phyloP scores from a whole-genome alignment of 1,140 invertebrate species.

The Brachionus angularis region DNA sequence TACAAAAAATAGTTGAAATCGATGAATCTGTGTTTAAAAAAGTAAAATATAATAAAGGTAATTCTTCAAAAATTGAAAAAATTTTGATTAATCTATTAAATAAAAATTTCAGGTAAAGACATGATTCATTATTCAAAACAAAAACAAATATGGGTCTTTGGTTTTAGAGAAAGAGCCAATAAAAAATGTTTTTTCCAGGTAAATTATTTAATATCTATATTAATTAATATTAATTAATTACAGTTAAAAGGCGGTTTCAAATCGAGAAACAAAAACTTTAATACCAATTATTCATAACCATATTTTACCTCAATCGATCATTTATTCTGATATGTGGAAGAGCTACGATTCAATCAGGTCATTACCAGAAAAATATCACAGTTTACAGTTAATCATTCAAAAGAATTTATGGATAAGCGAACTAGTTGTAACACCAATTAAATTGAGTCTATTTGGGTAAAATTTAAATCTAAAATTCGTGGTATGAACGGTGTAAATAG shows the following conservation, averaged over 20 bases:
- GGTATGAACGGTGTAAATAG: not conserved
- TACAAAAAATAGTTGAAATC: not conserved
- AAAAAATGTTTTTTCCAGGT: not conserved
- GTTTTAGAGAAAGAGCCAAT: not conserved
- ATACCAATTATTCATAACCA: not conserved
- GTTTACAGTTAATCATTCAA: not conserved
- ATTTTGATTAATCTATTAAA: too few relatives aligned
- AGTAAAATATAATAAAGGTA: not conserved
- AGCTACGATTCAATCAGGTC: not conserved
- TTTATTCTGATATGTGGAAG: not conserved
- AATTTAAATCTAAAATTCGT: not conserved
- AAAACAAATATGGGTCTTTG: not conserved
- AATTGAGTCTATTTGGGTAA: not conserved
- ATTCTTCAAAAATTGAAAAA: too few relatives aligned
- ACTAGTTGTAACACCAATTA: not conserved
- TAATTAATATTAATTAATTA: not conserved
- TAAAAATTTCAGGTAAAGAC: too few relatives aligned
- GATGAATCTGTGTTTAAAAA: not conserved
- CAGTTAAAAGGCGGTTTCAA: not conserved
- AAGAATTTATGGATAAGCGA: not conserved
- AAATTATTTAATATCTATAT: too few relatives aligned
- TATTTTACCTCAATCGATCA: not conserved
- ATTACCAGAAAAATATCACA: not conserved
- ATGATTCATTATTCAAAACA: not conserved
- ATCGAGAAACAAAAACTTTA: not conserved